Conservation (phyloP, 2,797 vertebrate genomes). For the Mareca penelope region DNA sequence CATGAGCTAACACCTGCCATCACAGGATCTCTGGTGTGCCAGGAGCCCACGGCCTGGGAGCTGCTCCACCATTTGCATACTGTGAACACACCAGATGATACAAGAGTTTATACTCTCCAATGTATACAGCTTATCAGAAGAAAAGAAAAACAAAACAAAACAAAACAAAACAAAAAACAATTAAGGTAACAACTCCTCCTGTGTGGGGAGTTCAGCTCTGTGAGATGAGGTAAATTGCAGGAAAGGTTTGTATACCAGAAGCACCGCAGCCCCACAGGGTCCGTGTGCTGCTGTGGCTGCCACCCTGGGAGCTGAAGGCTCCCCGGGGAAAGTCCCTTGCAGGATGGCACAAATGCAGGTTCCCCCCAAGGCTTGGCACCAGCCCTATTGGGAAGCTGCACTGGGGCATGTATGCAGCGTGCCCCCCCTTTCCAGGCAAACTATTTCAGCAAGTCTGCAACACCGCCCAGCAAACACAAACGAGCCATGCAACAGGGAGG, state of each 20-base stretch:
- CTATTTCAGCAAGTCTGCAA: fast-evolving
- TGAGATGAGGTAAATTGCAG: not conserved
- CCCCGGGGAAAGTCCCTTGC: fast-evolving
- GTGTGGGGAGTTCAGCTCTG: not conserved
- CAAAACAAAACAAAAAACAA: not conserved
- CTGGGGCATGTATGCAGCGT: fast-evolving
- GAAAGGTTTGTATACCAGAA: not conserved
- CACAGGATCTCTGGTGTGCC: fast-evolving
- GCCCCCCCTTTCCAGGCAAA: not conserved
- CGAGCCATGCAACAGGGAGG: not conserved
- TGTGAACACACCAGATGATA: fast-evolving
- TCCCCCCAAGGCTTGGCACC: not conserved
- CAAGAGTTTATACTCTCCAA: not conserved
- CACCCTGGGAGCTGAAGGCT: fast-evolving
- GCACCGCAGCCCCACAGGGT: not conserved
- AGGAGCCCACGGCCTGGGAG: not conserved
- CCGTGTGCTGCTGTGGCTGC: fast-evolving
- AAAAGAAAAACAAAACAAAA: not conserved
- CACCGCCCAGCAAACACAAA: fast-evolving
- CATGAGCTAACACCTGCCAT: not conserved
- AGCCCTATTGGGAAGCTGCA: fast-evolving
- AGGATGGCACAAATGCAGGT: fast-evolving
- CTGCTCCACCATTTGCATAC: fast-evolving
- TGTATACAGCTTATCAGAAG: not conserved
- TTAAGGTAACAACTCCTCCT: not conserved